A percentile compares a stretch with the other conserved stretches of the same genome.
These are phyloP conservation scores for Simalia tracyae DNA, from an alignment of 2,797 vertebrate species.

Conservation along the genomic window DNA sequence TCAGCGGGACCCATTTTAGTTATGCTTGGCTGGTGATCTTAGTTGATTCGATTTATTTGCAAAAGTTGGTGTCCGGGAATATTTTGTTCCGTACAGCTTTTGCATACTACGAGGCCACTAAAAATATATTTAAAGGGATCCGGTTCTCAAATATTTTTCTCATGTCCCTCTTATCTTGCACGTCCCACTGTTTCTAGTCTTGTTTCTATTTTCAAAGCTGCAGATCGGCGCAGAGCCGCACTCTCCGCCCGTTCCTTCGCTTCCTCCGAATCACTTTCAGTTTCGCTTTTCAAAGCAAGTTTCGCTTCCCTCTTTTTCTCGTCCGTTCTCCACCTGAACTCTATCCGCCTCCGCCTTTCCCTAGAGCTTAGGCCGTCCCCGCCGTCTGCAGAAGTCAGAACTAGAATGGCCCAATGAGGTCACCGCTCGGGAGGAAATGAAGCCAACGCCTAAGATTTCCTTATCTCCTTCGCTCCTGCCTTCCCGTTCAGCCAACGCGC, in stretches of 20 bases:
- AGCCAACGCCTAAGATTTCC: neutral
- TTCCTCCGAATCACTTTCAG: neutral
- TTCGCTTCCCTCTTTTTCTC: neutral
- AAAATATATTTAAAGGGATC: neutral
- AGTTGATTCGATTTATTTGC: no score
- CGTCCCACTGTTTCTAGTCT: neutral
- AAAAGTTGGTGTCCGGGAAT: neutral
- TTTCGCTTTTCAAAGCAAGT: neutral
- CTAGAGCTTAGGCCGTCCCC: rapidly evolving
- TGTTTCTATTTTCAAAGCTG: neutral
- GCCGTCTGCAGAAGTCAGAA: neutral
- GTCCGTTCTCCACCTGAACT: rapidly evolving
- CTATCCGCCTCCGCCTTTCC: no score
- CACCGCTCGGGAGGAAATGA: neutral
- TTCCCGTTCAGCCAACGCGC: neutral
- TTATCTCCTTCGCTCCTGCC: neutral
- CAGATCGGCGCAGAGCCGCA: neutral
- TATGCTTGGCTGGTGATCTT: no score
- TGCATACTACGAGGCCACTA: no score
- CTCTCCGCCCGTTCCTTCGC: no score
- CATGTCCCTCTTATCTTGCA: neutral
- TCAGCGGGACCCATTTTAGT: no score
- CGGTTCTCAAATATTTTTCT: neutral
- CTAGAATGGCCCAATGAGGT: neutral
- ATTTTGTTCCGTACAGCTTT: neutral